Evolutionary conservation across 2,797 vertebrate genomes (phyloP).

Genomic region (Orestias chungarensis): DNA sequence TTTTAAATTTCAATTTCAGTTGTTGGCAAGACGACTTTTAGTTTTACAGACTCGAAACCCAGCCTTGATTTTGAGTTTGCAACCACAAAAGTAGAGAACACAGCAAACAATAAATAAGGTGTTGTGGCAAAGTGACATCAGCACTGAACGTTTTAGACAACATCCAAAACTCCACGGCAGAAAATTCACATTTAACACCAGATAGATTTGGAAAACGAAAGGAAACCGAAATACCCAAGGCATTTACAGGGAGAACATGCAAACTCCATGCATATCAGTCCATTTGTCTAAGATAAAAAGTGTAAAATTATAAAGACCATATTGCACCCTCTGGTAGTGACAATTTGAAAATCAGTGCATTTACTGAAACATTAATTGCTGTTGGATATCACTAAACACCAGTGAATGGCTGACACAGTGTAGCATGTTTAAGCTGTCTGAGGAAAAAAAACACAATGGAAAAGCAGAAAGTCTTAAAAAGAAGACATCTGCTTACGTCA

Average conservation of each 20-base stretch:
- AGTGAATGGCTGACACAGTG: neutral
- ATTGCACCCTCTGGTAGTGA: neutral
- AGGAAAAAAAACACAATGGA: neutral
- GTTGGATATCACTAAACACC: neutral
- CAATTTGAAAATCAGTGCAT: neutral
- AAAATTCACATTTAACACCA: too few species aligned
- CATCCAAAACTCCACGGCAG: neutral
- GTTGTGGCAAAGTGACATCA: neutral
- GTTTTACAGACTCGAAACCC: neutral
- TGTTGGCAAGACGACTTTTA: neutral
- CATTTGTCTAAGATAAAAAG: neutral
- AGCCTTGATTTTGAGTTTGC: neutral
- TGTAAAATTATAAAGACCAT: neutral
- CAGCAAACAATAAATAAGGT: neutral
- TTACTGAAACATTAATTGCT: neutral
- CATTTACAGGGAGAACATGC: neutral
- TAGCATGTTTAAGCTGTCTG: neutral
- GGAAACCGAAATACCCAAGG: neutral
- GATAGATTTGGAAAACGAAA: neutral
- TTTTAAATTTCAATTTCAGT: too few species aligned
- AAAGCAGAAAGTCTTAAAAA: conserved; percentile 5
- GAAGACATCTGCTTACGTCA: conserved; percentile 43
- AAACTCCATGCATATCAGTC: neutral
- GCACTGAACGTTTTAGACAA: neutral
- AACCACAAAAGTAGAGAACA: neutral